phyloP scores from a whole-genome alignment of 2,113 vertebrate species.

The Podarcis muralis region DNA sequence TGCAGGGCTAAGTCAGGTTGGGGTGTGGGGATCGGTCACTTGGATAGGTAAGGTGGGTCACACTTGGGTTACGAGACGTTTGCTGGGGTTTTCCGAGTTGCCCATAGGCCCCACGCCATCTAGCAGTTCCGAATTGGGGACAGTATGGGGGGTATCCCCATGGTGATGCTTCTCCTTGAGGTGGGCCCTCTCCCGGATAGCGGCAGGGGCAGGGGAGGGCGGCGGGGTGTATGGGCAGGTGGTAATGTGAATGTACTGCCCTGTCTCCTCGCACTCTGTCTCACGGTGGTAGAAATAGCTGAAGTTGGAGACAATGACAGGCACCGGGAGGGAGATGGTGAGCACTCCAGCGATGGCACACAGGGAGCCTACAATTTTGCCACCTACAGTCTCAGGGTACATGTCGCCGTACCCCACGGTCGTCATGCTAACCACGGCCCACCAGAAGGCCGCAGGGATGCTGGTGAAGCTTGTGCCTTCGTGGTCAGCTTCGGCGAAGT shows the following conservation, averaged over 20 bases:
- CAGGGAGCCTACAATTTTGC: constrained; percentile 92
- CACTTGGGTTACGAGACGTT: constrained; percentile 87
- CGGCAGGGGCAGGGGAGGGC: constrained; percentile 4
- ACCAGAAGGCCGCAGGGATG: constrained; percentile 94
- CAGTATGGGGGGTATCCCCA: neutral
- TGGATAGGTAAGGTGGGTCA: constrained; percentile 56
- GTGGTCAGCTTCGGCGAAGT: constrained; percentile 90
- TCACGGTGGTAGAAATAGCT: constrained; percentile 93
- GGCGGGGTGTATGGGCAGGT: constrained; percentile 70
- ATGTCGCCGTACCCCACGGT: constrained; percentile 94
- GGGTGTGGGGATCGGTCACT: neutral
- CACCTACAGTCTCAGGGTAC: constrained; percentile 87
- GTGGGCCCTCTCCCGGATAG: constrained; percentile 76
- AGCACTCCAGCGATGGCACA: constrained; percentile 93
- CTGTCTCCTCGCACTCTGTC: constrained; percentile 81
- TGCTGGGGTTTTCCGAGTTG: constrained; percentile 56
- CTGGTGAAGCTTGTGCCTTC: constrained; percentile 84
- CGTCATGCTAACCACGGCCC: constrained; percentile 94
- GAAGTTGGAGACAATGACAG: constrained; percentile 95
- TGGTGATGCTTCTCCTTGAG: constrained; percentile 23
- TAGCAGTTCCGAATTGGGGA: constrained; percentile 57
- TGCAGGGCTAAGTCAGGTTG: neutral
- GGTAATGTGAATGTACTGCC: constrained; percentile 79
- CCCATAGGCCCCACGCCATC: constrained; percentile 71
- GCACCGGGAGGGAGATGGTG: constrained; percentile 92